Percentiles rank a stretch among this genome's conserved stretches.
phyloP scores from a whole-genome alignment of 2,797 vertebrate species.

The Sciurus carolinensis region DNA sequence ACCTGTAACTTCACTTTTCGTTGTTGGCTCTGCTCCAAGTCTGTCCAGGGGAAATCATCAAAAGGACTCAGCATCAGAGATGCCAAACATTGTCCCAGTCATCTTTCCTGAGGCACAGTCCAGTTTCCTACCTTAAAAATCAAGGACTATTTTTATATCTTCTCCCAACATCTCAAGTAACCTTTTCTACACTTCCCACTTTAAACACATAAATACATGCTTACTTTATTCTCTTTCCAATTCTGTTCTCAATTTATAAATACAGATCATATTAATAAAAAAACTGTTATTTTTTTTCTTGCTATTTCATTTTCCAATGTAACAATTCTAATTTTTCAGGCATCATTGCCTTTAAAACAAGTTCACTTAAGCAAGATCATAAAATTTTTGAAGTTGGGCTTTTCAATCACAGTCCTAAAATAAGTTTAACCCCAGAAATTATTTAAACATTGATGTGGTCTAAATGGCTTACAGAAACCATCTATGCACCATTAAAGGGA shows the following conservation, averaged over 20 bases:
- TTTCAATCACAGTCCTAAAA: slow-evolving; percentile 22
- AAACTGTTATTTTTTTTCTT: not conserved
- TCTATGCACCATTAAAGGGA: slow-evolving; percentile 52
- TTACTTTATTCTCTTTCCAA: slow-evolving; percentile 23
- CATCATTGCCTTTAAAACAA: not conserved
- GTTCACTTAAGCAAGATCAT: not conserved
- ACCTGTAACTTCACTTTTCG: not conserved
- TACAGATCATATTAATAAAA: not conserved
- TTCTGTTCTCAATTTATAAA: not conserved
- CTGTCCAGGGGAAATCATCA: not conserved
- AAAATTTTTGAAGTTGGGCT: not conserved
- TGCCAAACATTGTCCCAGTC: not conserved
- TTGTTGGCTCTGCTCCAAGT: not conserved
- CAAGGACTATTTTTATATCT: not conserved
- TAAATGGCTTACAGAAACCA: slow-evolving; percentile 45
- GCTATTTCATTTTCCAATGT: not conserved
- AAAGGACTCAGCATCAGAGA: not conserved
- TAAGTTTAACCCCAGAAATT: slow-evolving; percentile 56
- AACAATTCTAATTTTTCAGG: not conserved
- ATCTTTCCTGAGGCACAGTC: no score
- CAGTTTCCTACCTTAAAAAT: not conserved
- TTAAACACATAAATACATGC: not conserved
- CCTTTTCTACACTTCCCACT: not conserved
- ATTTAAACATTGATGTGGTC: slow-evolving; percentile 52
- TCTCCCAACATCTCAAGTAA: not conserved